Percentiles rank a stretch among this genome's conserved stretches.
These are phyloP conservation scores for Hemicordylus capensis DNA, from an alignment of 2,113 vertebrate species.

Conservation along the genomic window DNA sequence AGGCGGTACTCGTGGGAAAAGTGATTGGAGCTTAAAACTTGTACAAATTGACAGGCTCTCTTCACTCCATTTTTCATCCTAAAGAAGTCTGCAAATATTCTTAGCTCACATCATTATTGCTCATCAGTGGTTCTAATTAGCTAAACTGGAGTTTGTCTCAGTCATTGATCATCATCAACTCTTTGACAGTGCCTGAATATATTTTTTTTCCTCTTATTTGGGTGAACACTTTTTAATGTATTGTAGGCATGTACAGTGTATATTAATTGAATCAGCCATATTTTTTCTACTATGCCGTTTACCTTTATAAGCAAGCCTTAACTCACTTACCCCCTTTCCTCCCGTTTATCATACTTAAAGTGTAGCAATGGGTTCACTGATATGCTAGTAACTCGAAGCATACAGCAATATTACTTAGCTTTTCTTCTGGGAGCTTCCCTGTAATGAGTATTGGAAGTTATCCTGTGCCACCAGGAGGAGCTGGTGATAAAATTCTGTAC, in stretches of 20 bases:
- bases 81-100: slow-evolving; percentile 85
- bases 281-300: slow-evolving; percentile 20
- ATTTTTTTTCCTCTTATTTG: slow-evolving; percentile 39
- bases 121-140: slow-evolving; percentile 88
- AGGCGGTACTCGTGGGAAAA: slow-evolving; percentile 74
- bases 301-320: slow-evolving; percentile 13
- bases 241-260: slow-evolving; percentile 49
- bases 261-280: slow-evolving; percentile 47
- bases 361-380: slow-evolving; percentile 7
- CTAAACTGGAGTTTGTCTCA: slow-evolving; percentile 84
- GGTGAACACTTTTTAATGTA: slow-evolving; percentile 38
- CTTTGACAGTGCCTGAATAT: slow-evolving; percentile 78
- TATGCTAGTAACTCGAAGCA: neutral
- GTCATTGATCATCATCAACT: slow-evolving; percentile 87
- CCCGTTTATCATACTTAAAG: neutral
- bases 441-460: slow-evolving; percentile 4
- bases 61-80: slow-evolving; percentile 87
- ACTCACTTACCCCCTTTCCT: neutral
- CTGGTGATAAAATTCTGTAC: slow-evolving; percentile 50
- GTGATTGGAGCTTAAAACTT: slow-evolving; percentile 78
- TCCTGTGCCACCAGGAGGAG: slow-evolving; percentile 46
- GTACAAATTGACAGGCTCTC: slow-evolving; percentile 79
- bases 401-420: neutral
- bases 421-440: slow-evolving; percentile 25
- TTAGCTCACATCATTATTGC: slow-evolving; percentile 85